Base-by-base conservation (phyloP, 2,797 vertebrate species). In the Sorex maritimensis region DNA sequence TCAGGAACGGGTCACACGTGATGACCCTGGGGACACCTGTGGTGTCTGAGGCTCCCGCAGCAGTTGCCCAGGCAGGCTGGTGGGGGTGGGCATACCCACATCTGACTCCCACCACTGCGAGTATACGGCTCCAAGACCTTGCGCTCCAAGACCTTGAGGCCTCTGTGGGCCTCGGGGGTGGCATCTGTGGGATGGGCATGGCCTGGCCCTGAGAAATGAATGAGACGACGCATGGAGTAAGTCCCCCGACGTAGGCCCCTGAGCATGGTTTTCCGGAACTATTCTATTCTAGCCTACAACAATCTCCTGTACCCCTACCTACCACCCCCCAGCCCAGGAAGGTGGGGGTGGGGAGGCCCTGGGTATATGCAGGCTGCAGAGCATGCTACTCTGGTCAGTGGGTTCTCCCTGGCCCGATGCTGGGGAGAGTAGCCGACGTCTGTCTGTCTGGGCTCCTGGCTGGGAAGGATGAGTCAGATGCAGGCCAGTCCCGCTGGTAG, bases 391-490 rank as follows among this genome's bases (percentile, higher is more conserved):
- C 14, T 58, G 55, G 19, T 15, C 55, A 58, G 55, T 58, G 19
- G 55, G 55, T 4, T 58, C 15, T 58, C 55, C 55, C 55, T 13
- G 14, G 55, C 17, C 55, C 55, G 19, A 5, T 19, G 4, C 1
- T 1, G 10, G 58, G 72, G 74, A 81, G 41, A 79, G 44, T 13
- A 44, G 61, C 52, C 72, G 65, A 58, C 19, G 55, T 58, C 55
- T 21, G 55, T 58, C 55, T 13, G 17, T 58, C 55, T 58, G 23
- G 24, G 88, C 92, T 87, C 69, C 86, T 55, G 68, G 79, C 81
- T 87, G 11, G 46, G 83, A 88, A 46, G n/a, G 89, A 96, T 95
- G 96, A 96, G 89, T 97, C 96, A 97, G 92, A 96, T 88, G 46
- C 81, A 77, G 34, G 24, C 80, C 69, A 88, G 77, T 52, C 93